Evolutionary conservation across 2,888 invertebrate species (phyloP), one percentile per base, ranked within the genome.

Genomic region (Drosophila histrio): DNA sequence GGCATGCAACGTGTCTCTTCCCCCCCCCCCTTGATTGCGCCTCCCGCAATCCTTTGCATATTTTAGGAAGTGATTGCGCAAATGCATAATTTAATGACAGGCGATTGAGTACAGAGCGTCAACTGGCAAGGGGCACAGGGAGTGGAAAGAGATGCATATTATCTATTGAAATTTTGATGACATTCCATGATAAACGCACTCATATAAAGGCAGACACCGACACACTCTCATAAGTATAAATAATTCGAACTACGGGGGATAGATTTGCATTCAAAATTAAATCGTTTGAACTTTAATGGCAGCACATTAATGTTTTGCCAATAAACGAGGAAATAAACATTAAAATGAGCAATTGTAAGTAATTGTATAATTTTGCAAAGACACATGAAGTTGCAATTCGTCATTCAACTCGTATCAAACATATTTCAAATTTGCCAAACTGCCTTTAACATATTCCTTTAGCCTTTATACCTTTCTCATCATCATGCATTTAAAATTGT

Each of bases 41-140:
- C 50, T 57, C 17, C 41, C 17, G 15, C 15, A 59, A 52, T 24
- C 53, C 62, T 66, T 69, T 77, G 79, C 83, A 82, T 85, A 84
- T 82, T 84, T 79, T 82, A 85, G 87, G 86, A 84, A 87, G 87
- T 84, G 84, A 84, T 84, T 84, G 83, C 79, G 60, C 78, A 87
- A 84, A 87, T 87, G 84, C 84, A 87, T 84, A 87, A 84, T 87
- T 84, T 84, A 87, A 84, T 84, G 87, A 77, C 86, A 73, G 68
- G 63, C 78, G 86, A 81, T 83, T 73, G 81, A 82, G 71, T 71
- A 39, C 43, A 36, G 43, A 32, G 34, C 30, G 17, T 38, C 28
- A 66, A 46, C 30, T 38, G 17, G 52, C 21, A 32, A 7, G 3
- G 19, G 13, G n/a, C 0, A 19, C 2, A n/a, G 22, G 13, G 22